Percentiles rank a stretch among this genome's conserved stretches.
phyloP scores from a whole-genome alignment of 2,113 vertebrate species.

The Clarias batrachus region DNA sequence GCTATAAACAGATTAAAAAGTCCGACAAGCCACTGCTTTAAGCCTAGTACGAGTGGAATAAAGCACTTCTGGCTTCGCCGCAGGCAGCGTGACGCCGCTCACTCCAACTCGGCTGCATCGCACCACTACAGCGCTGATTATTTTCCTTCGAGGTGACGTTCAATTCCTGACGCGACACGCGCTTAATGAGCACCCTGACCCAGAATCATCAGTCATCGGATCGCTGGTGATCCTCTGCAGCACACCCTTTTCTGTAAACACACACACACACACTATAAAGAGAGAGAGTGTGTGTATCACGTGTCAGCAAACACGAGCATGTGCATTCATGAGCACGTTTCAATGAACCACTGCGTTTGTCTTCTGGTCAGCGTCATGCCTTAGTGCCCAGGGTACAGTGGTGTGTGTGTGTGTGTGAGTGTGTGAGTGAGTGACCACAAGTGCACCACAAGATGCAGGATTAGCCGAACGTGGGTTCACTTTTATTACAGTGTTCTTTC shows the following conservation, averaged over 20 bases:
- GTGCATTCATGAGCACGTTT: slow-evolving; percentile 50
- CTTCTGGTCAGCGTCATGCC: slow-evolving; percentile 46
- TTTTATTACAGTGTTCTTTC: neutral
- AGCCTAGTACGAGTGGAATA: neutral
- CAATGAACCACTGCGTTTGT: slow-evolving; percentile 39
- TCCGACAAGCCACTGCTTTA: neutral
- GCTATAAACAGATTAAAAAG: neutral
- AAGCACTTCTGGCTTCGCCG: neutral
- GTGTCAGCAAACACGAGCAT: slow-evolving; percentile 32
- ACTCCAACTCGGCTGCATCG: neutral
- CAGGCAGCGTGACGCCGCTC: neutral
- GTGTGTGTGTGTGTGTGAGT: neutral
- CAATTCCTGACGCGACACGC: neutral
- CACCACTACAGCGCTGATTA: neutral
- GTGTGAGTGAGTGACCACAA: neutral
- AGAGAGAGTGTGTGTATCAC: neutral
- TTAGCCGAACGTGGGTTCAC: neutral
- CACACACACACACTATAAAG: slow-evolving; percentile 4
- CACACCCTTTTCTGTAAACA: slow-evolving; percentile 18
- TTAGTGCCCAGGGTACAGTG: slow-evolving; percentile 28
- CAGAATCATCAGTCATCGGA: slow-evolving; percentile 24
- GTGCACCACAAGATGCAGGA: neutral
- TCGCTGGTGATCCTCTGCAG: slow-evolving; percentile 17
- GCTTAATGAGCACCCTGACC: neutral
- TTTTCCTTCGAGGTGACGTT: neutral